Evolutionary conservation across 2,797 vertebrate species (phyloP), one percentile per base, ranked within the genome.

Genomic region (Podargus strigoides): DNA sequence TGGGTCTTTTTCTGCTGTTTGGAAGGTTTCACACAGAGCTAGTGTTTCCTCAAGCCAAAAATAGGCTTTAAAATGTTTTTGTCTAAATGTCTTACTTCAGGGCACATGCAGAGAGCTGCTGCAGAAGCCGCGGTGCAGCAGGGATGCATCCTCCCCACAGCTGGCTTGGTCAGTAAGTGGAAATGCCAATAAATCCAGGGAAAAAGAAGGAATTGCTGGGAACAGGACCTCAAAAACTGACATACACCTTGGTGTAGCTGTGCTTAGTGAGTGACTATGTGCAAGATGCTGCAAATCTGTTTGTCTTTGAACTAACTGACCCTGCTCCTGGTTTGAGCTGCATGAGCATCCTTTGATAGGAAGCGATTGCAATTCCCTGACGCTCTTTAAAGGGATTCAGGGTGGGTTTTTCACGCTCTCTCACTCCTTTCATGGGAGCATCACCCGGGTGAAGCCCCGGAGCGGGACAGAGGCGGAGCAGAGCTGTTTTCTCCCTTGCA

Each of bases 371-470:
- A 9, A 1, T 6, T 26, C 60, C 53, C 19, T 11, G 15, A 16
- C 10, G 28, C 49, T 75, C 17, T 26, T 17, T 2, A 8, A 22
- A 2, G 3, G 44, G 10, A 6, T 23, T 22, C 0, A 1, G 32
- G 7, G 3, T 8, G 41, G 2, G 0, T 2, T 46, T 50, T 14
- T 7, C 46, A 21, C 41, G 3, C 41, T 21, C 3, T 0, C 32
- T 70, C 59, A 0, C 36, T 34, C 10, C 5, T 46, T n/a, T 56
- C 8, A 0, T 0, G 0, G 6, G 18, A 70, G 14, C 84, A 41
- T 42, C 63, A 23, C 60, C 37, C 4, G 0, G 53, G 5, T 7
- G 52, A 28, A 37, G 14, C 30, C 47, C 22, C 0, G 14, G 1
- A 7, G 77, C 28, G 11, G 23, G 26, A 6, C 37, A 32, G 85